Evolutionary conservation across 2,888 invertebrate species (phyloP), one percentile per base, ranked within the genome.

Genomic region (Stratiomys singularior): DNA sequence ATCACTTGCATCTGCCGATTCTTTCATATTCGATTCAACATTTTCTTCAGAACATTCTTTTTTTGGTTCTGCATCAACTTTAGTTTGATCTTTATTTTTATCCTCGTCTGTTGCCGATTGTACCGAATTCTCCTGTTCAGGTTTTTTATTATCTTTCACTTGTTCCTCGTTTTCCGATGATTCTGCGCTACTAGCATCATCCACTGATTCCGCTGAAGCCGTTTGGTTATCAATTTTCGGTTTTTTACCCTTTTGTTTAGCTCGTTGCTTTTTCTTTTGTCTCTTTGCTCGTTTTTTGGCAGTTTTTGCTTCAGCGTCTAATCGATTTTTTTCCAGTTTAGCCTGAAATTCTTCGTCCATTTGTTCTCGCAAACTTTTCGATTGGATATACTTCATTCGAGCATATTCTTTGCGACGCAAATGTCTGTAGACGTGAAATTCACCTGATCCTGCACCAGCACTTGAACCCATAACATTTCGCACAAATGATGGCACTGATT

Each of bases 381-480:
- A 95, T 83, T 96, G 94, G 84, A 98, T 96, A 84, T 92, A 94
- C 85, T 97, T 97, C 85, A 98, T 96, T 78, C 99, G 90, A 0
- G 98, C 96, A 88, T 97, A 97, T 88, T 99, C 99, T 86, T 99
- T 96, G 78, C 99, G 90, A 67, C 99, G 89, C 60, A 99, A 90
- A 88, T 99, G 98, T 80, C 99, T 90, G 84, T 99, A 99, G 0
- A 99, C 98, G 87, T 99, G 99, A 88, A 99, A 99, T 87, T 99
- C 99, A 9, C 99, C 99, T 79, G 98, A 98, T 0, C 99, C 99
- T 44, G 99, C 99, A 21, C 99, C 99, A 30, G 99, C 99, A 89
- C 98, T 97, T 0, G 98, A 99, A n/a, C 99, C 99, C 97, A 99
- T 99, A 1, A 99, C 98, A 91, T 99, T 99, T 77, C 98, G 90